Percentiles rank a stretch among this genome's conserved stretches.
phyloP scores from a whole-genome alignment of 2,888 invertebrate genomes.

The Drosophila histrio region DNA sequence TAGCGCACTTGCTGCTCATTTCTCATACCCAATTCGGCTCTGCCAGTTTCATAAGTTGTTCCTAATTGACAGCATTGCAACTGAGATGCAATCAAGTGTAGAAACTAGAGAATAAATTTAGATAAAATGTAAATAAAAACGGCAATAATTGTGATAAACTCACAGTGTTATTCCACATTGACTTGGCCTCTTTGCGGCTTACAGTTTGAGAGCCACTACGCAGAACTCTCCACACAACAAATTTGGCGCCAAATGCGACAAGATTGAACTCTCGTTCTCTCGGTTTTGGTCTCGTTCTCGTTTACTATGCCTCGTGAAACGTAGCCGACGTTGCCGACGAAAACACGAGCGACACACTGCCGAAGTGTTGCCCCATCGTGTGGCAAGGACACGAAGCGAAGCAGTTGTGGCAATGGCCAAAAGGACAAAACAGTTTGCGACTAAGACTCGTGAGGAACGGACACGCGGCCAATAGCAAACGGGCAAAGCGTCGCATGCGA shows the following conservation, averaged over 20 bases:
- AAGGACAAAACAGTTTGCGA: constrained; percentile 81
- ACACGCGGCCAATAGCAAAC: constrained; percentile 72
- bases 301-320: background rate
- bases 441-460: constrained; percentile 81
- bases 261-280: constrained; percentile 24
- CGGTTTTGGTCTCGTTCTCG: background rate
- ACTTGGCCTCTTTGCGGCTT: constrained; percentile 13
- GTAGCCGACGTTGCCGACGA: constrained; percentile 39
- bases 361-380: constrained; percentile 33
- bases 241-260: constrained; percentile 79
- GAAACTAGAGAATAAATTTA: background rate
- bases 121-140: background rate
- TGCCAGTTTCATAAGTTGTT: constrained; percentile 9
- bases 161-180: background rate
- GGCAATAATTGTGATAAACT: constrained; percentile 11
- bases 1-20: constrained; percentile 36
- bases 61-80: constrained; percentile 33
- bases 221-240: constrained; percentile 54
- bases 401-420: constrained; percentile 40
- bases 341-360: constrained; percentile 27
- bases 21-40: constrained; percentile 1
- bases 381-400: constrained; percentile 53
- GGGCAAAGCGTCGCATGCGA: constrained; percentile 44
- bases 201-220: constrained; percentile 70
- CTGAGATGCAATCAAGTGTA: background rate